These are phyloP conservation scores for Ditula angustiorana DNA, from an alignment of 2,888 invertebrate species.

Conservation along the genomic window DNA sequence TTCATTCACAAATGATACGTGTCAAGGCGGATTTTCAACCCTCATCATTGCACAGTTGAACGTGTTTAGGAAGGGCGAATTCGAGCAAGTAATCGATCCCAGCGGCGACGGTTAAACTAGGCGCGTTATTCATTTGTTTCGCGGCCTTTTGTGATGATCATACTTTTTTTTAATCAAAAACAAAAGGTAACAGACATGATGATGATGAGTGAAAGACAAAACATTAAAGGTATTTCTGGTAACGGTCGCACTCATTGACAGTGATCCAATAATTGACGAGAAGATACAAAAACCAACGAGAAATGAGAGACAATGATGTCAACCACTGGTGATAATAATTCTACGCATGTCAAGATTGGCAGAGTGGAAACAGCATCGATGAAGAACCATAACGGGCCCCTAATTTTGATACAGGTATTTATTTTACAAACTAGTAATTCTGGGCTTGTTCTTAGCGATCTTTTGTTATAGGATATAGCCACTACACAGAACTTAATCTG, in stretches of 20 bases:
- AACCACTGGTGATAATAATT: too few species aligned
- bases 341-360: too few species aligned
- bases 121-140: constrained; percentile 9
- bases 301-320: too few species aligned
- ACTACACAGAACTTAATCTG: too few species aligned
- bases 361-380: too few species aligned
- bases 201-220: not conserved
- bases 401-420: too few species aligned
- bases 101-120: constrained; percentile 9
- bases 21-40: constrained; percentile 37
- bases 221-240: not conserved
- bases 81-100: constrained; percentile 32
- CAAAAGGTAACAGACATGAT: not conserved
- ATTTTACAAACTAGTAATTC: too few species aligned
- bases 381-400: too few species aligned
- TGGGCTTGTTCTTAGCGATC: too few species aligned
- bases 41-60: constrained; percentile 33
- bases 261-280: too few species aligned
- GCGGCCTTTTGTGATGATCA: not conserved
- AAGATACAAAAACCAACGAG: not conserved
- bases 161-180: not conserved
- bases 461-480: too few species aligned
- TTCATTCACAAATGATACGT: constrained; percentile 37
- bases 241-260: too few species aligned
- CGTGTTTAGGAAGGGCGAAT: constrained; percentile 35